Evolutionary conservation across 2,797 vertebrate genomes (phyloP), one percentile per base, ranked within the genome.

Genomic region (Antrozous pallidus): DNA sequence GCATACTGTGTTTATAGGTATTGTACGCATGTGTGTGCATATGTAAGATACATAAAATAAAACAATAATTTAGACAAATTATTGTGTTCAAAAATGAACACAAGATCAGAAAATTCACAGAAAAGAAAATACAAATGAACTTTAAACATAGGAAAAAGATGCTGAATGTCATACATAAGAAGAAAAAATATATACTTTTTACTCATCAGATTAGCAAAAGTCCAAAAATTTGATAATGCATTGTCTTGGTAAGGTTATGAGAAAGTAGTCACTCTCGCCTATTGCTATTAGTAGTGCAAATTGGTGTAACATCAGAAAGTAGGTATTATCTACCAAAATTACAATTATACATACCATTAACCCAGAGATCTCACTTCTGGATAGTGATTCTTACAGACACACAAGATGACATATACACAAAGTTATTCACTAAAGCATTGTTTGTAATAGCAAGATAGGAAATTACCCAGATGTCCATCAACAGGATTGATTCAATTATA

Each of bases 51-150:
- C 6, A 61, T 74, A 80, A 80, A 67, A 92, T 63, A 78, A 79
- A 73, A 74, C 3, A 88, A 91, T 91, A 88, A 91, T 91, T 74
- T 84, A 56, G 51, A 84, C 24, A 58, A 67, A 88, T 61, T 79
- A 49, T 45, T 88, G 13, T 77, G 54, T 42, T 67, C 49, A 79
- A 80, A 93, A 94, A 73, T 92, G 58, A 80, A 67, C 40, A 92
- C 2, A 86, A 33, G 63, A 33, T 80, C n/a, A 69, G 42, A 75
- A 86, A 79, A 80, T 69, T 86, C 31, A 90, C 11, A 63, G 51
- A 42, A 88, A 82, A 91, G 36, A 51, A 82, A 83, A 70, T 54
- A 91, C 42, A 82, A 80, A 94, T 65, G 8, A 88, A 42, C 26
- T 86, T 77, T 78, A 88, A 83, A 78, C 31, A 61, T 82, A 56